Percentiles rank a stretch among this genome's conserved stretches.
Conservation (phyloP, 2,888 invertebrate genomes). For the Polyploca ridens region DNA sequence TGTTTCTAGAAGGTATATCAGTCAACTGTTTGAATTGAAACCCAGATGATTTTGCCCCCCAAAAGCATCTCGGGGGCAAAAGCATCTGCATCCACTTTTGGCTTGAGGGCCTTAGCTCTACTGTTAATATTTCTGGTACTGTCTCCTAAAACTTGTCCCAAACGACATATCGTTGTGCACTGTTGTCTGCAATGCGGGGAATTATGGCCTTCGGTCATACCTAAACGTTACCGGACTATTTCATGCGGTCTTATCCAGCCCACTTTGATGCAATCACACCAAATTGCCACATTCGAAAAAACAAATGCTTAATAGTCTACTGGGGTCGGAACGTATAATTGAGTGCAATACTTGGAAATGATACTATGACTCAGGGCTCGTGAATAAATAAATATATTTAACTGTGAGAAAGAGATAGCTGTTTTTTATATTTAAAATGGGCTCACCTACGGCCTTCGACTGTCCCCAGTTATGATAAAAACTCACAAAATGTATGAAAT, state of each 20-base stretch:
- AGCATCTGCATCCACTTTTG: too few relatives aligned
- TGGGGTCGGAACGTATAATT: background rate
- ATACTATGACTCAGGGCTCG: too few relatives aligned
- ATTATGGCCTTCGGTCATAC: conserved; percentile 63
- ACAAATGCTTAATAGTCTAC: conserved; percentile 5
- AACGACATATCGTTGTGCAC: conserved; percentile 48
- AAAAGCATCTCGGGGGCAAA: too few relatives aligned
- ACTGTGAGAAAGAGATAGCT: too few relatives aligned
- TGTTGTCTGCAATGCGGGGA: conserved; percentile 70
- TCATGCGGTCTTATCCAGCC: conserved; percentile 41
- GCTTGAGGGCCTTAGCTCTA: background rate
- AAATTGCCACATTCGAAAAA: conserved; percentile 30
- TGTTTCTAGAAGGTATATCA: too few relatives aligned
- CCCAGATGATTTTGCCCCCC: too few relatives aligned
- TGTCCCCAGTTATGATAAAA: too few relatives aligned
- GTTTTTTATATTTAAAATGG: too few relatives aligned
- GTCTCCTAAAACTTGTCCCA: conserved; percentile 33
- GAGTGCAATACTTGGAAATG: background rate
- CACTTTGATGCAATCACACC: conserved; percentile 43
- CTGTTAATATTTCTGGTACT: background rate
- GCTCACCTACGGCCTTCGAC: too few relatives aligned
- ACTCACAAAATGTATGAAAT: too few relatives aligned
- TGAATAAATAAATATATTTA: too few relatives aligned
- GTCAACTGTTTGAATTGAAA: too few relatives aligned
- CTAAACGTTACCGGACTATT: conserved; percentile 30